These are phyloP conservation scores for Podarcis siculus DNA, from an alignment of 2,797 vertebrate species.

Conservation along the genomic window DNA sequence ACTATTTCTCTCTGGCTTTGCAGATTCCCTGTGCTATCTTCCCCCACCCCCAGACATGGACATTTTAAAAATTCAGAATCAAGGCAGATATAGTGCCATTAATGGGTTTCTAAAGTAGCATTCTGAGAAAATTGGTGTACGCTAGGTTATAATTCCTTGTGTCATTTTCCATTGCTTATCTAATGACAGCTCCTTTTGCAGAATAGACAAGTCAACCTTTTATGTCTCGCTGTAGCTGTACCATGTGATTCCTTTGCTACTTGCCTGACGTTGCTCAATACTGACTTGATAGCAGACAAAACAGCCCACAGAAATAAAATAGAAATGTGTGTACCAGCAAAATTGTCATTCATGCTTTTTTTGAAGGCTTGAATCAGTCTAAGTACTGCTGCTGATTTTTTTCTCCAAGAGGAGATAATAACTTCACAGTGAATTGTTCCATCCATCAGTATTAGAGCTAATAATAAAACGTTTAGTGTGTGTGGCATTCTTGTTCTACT, in stretches of 20 bases:
- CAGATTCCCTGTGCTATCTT: conserved; percentile 6
- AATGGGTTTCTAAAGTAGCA: conserved; percentile 64
- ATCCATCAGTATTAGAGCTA: neutral
- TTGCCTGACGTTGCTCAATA: conserved; percentile 50
- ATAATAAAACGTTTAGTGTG: neutral
- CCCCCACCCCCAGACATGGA: conserved; percentile 18
- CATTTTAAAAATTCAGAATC: conserved; percentile 55
- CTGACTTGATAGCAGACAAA: conserved; percentile 52
- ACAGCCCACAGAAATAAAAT: conserved; percentile 42
- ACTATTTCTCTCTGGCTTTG: conserved; percentile 42
- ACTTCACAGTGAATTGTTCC: neutral
- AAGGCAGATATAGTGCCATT: conserved; percentile 62
- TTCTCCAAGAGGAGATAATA: neutral
- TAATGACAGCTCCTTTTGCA: conserved; percentile 65
- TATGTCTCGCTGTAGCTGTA: conserved; percentile 59
- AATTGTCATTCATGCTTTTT: conserved; percentile 48
- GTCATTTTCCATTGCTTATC: conserved; percentile 69
- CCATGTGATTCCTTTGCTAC: conserved; percentile 53
- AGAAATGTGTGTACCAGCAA: conserved; percentile 18
- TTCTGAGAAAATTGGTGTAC: conserved; percentile 66
- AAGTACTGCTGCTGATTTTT: conserved; percentile 5
- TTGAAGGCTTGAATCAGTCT: conserved; percentile 45
- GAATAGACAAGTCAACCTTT: conserved; percentile 55
- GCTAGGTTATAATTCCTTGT: conserved; percentile 61
- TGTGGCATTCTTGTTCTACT: neutral